phyloP scores from a whole-genome alignment of 2,797 vertebrate species.

The Hoplostethus atlanticus region DNA sequence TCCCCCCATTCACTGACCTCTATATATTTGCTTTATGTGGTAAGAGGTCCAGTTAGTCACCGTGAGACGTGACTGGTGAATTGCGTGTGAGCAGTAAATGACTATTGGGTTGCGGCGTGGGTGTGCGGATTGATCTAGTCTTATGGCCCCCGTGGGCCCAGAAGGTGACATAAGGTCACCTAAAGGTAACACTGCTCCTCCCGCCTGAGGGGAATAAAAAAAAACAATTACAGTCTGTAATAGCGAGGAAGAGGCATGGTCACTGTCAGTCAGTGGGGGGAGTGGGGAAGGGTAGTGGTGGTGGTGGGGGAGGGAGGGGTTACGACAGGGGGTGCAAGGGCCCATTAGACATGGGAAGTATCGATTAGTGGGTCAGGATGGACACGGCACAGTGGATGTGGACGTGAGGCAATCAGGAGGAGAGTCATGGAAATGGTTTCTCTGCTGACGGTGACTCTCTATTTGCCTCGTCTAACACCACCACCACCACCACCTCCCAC shows the following conservation, averaged over 20 bases:
- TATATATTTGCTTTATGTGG: constrained; percentile 22
- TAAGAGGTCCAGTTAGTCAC: constrained; percentile 26
- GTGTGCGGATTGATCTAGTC: constrained; percentile 54
- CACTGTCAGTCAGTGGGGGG: constrained; percentile 63
- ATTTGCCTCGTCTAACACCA: constrained; percentile 3
- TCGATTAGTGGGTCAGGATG: constrained; percentile 73
- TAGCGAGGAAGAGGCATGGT: constrained; percentile 70
- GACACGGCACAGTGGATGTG: constrained; percentile 58
- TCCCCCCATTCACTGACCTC: constrained; percentile 22
- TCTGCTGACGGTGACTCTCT: constrained; percentile 49
- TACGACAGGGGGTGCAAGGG: constrained; percentile 27
- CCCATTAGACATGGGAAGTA: constrained; percentile 62
- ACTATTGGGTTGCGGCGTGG: constrained; percentile 31
- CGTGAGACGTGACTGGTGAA: constrained; percentile 13
- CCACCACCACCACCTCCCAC: neutral
- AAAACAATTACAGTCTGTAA: constrained; percentile 79
- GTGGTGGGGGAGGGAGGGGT: constrained; percentile 11
- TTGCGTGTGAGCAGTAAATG: constrained; percentile 47
- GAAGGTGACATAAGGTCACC: constrained; percentile 48
- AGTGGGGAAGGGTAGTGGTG: neutral
- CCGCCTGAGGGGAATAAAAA: constrained; percentile 63
- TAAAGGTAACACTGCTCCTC: constrained; percentile 36
- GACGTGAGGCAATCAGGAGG: constrained; percentile 64
- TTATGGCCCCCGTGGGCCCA: constrained; percentile 32
- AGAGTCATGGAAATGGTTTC: constrained; percentile 66